Evolutionary conservation across 2,113 vertebrate genomes (phyloP), one percentile per base, ranked within the genome.

Genomic region (Menidia beryllina): DNA sequence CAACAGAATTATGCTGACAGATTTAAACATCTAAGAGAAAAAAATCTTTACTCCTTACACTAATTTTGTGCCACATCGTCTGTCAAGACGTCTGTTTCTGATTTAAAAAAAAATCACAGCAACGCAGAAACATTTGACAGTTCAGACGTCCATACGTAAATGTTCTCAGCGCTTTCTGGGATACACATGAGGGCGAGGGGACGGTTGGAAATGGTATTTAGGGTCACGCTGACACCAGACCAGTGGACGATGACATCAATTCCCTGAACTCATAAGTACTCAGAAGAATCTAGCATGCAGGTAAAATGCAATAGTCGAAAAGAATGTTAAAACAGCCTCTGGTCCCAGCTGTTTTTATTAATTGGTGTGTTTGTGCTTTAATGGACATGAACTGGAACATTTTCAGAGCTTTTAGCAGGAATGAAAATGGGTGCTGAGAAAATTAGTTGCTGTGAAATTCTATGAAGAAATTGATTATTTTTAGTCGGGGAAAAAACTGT

Each of bases 311-410:
- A 56, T 49, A 7, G 43, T 51, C 7, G 5, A 15, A 15, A n/a
- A 65, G 50, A 23, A 26, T 45, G 5, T 45, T 17, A 12, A 0
- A 25, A 5, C 21, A 26, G 21, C 47, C 7, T 11, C 36, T 26
- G 36, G 55, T 19, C 70, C 25, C 82, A 85, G 64, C 68, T 73
- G 74, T 9, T 39, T 2, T 14, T 13, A 2, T 27, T 72, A 52
- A 55, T 47, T 21, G 15, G 10, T 10, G 10, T 34, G 30, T 34
- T 34, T 15, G 23, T 19, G 25, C 61, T 60, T 21, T 34, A 61
- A 61, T 27, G 26, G 26, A 43, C 25, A 60, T 36, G 5, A 25
- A 23, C 27, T 2, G 56, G 79, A 64, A 49, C 45, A 72, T 72
- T 53, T n/a, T 19, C 62, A 23, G 14, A 50, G 36, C 25, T 48